These are phyloP conservation scores for Cinclus mexicanus DNA, from an alignment of 2,113 vertebrate species.

Conservation along the genomic window DNA sequence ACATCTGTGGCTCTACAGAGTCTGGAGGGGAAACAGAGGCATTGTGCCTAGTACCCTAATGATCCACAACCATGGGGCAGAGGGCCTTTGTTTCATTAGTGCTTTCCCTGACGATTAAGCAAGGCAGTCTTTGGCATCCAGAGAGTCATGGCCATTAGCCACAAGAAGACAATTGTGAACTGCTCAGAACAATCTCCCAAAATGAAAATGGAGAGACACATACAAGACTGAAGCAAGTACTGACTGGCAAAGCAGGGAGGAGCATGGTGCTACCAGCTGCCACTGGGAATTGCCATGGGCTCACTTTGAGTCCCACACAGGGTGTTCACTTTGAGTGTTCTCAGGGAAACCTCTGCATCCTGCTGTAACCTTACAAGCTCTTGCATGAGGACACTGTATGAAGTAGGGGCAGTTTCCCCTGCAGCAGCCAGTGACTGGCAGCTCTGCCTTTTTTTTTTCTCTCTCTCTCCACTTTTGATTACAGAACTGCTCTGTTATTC, in stretches of 20 bases:
- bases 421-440: conserved; percentile 29
- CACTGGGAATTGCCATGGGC: not conserved
- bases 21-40: not conserved
- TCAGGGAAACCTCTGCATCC: not conserved
- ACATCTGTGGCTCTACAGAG: not conserved
- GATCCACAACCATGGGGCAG: not conserved
- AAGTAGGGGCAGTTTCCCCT: not conserved
- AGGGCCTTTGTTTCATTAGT: not conserved
- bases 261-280: not conserved
- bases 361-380: not conserved
- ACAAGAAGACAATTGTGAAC: not conserved
- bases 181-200: not conserved
- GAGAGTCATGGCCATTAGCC: not conserved
- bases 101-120: not conserved
- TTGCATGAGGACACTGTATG: not conserved
- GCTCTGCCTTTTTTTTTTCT: not conserved
- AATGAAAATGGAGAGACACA: not conserved
- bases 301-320: accelerated
- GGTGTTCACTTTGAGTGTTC: not conserved
- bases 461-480: conserved; percentile 56
- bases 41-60: not conserved
- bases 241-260: not conserved
- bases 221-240: not conserved
- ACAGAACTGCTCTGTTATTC: conserved; percentile 66
- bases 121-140: not conserved